Percentiles rank a stretch among this genome's conserved stretches.
phyloP scores from a whole-genome alignment of 2,888 invertebrate species.

The Chrysina gloriosa region DNA sequence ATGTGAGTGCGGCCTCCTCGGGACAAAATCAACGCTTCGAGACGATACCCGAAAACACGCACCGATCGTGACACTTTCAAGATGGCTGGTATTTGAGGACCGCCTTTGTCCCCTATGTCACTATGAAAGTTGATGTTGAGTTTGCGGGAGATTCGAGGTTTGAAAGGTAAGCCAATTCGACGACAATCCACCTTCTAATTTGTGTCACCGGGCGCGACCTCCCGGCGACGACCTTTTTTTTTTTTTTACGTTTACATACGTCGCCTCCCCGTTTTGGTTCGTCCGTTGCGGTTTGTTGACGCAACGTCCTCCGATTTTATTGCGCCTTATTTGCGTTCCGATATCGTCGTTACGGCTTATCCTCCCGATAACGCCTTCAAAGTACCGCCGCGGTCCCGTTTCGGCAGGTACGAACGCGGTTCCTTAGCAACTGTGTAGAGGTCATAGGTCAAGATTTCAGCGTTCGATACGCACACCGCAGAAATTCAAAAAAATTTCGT shows the following conservation, averaged over 20 bases:
- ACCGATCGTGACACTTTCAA: slow-evolving; percentile 68
- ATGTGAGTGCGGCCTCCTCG: slow-evolving; percentile 45
- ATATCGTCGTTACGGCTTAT: slow-evolving; percentile 36
- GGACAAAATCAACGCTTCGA: slow-evolving; percentile 26
- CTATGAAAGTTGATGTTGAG: slow-evolving; percentile 77
- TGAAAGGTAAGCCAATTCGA: slow-evolving; percentile 73
- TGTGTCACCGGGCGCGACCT: too few relatives aligned
- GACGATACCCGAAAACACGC: slow-evolving; percentile 41
- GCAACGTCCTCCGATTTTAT: slow-evolving; percentile 50
- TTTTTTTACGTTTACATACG: too few relatives aligned
- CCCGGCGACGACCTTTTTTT: too few relatives aligned
- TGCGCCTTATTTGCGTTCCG: slow-evolving; percentile 47
- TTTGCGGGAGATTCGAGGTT: slow-evolving; percentile 72
- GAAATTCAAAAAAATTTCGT: slow-evolving; percentile 32
- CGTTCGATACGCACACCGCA: slow-evolving; percentile 42
- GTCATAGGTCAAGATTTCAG: slow-evolving; percentile 42
- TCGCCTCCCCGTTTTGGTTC: slow-evolving; percentile 26
- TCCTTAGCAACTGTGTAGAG: slow-evolving; percentile 43
- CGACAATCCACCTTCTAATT: too few relatives aligned
- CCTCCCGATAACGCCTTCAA: slow-evolving; percentile 29
- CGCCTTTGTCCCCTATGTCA: slow-evolving; percentile 71
- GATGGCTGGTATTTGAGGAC: slow-evolving; percentile 80
- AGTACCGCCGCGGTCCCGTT: slow-evolving; percentile 23
- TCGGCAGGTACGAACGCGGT: slow-evolving; percentile 26
- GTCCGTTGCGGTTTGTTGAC: slow-evolving; percentile 54